These are phyloP conservation scores for Gephyroberyx darwinii DNA, from an alignment of 2,797 vertebrate genomes.

Conservation along the genomic window DNA sequence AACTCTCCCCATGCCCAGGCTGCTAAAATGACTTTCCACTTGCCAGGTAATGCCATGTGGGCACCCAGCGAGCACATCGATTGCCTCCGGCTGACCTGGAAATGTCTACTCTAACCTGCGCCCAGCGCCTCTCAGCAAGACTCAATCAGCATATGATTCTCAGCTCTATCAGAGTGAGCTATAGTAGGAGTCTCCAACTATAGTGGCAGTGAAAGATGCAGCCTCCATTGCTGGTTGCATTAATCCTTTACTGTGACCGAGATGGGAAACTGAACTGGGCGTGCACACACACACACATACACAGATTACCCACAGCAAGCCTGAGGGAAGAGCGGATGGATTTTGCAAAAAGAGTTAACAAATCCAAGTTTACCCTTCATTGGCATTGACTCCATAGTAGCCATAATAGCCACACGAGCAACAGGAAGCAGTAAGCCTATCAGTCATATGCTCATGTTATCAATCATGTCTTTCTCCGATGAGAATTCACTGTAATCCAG, in stretches of 20 bases:
- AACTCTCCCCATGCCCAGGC: slow-evolving; percentile 22
- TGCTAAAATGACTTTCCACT: slow-evolving; percentile 55
- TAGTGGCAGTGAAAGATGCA: slow-evolving; percentile 49
- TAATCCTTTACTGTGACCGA: slow-evolving; percentile 53
- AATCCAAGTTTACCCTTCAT: slow-evolving; percentile 10
- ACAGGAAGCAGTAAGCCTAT: slow-evolving; percentile 6
- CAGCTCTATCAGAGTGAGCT: slow-evolving; percentile 26
- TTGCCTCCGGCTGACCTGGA: slow-evolving; percentile 68
- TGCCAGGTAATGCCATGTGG: slow-evolving; percentile 49
- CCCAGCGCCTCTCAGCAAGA: slow-evolving; percentile 33
- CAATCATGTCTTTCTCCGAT: slow-evolving; percentile 38
- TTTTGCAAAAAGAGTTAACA: slow-evolving; percentile 8
- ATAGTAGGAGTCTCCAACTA: slow-evolving; percentile 37
- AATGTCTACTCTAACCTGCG: slow-evolving; percentile 64
- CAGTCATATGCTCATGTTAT: slow-evolving; percentile 19
- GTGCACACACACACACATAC: background rate
- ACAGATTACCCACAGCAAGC: slow-evolving; percentile 12
- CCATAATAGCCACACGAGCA: slow-evolving; percentile 7
- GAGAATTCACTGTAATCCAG: slow-evolving; percentile 28
- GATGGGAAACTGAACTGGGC: slow-evolving; percentile 46
- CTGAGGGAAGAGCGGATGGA: background rate
- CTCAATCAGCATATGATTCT: slow-evolving; percentile 35
- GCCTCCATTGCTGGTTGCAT: slow-evolving; percentile 52
- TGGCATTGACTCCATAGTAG: slow-evolving; percentile 18
- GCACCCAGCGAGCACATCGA: slow-evolving; percentile 40